phyloP scores from a whole-genome alignment of 2,888 invertebrate species.

The Drosophila pullipes region DNA sequence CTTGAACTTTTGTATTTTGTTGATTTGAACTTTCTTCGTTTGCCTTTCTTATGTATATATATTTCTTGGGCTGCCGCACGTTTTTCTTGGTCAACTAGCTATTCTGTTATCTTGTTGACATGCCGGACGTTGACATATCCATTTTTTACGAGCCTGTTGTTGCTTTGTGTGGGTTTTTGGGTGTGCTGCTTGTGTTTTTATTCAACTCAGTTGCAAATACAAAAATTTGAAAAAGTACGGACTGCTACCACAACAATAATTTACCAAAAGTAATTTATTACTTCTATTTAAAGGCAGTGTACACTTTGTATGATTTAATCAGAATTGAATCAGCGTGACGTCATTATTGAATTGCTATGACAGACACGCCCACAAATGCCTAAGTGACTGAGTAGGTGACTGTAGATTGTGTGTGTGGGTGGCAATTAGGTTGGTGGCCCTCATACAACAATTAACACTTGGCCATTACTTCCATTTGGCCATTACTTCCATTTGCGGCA shows the following conservation, averaged over 20 bases:
- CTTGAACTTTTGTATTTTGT: conserved; percentile 59
- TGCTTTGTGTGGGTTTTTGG: neutral
- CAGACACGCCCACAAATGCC: conserved; percentile 27
- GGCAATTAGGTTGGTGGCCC: conserved; percentile 35
- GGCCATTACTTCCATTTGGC: conserved; percentile 82
- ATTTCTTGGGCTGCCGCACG: conserved; percentile 6
- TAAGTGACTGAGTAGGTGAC: conserved; percentile 14
- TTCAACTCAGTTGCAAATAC: conserved; percentile 25
- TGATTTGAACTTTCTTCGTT: conserved; percentile 62
- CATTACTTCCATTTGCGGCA: conserved; percentile 83
- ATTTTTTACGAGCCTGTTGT: conserved; percentile 65
- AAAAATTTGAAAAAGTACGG: conserved; percentile 25
- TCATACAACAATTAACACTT: conserved; percentile 78
- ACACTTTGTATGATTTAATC: neutral
- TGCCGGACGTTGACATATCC: conserved; percentile 76
- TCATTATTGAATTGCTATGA: conserved; percentile 58
- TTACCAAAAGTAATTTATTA: conserved; percentile 62
- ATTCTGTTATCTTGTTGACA: conserved; percentile 73
- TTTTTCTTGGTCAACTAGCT: conserved; percentile 26
- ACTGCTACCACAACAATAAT: conserved; percentile 42
- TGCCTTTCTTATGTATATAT: conserved; percentile 22
- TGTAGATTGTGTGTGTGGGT: conserved; percentile 13
- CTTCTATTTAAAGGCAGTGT: conserved; percentile 20
- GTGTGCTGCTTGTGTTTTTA: conserved; percentile 24
- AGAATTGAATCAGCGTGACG: conserved; percentile 62